Percentiles rank a stretch among this genome's conserved stretches.
phyloP scores from a whole-genome alignment of 2,797 vertebrate genomes.

The Leucoraja ocellata region DNA sequence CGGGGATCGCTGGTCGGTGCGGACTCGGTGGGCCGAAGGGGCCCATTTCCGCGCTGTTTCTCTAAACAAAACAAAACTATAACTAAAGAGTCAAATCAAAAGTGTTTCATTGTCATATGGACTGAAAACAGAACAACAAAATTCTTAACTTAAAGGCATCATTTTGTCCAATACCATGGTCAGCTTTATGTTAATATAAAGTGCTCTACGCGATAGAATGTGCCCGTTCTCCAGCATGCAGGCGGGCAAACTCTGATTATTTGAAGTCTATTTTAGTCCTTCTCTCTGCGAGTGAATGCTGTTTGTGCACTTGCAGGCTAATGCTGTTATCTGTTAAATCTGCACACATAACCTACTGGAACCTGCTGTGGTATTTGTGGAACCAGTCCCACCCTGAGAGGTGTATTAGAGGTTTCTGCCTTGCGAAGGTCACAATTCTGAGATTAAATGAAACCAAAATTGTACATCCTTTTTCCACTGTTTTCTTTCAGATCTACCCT shows the following conservation, averaged over 20 bases:
- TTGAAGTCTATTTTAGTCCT: slow-evolving; percentile 27
- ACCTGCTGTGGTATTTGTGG: slow-evolving; percentile 29
- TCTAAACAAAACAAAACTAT: too few relatives aligned
- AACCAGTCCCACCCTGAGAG: background rate
- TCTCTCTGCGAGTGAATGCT: slow-evolving; percentile 4
- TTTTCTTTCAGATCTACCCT: background rate
- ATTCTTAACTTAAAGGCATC: background rate
- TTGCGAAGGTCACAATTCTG: slow-evolving; percentile 15
- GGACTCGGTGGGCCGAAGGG: too few relatives aligned
- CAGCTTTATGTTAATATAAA: background rate
- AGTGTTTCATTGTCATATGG: too few relatives aligned
- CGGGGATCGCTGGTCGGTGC: too few relatives aligned
- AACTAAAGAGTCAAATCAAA: too few relatives aligned
- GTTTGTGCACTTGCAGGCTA: background rate
- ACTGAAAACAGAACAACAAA: too few relatives aligned
- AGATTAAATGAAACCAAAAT: slow-evolving; percentile 19
- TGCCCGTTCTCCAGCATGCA: background rate
- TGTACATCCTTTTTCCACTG: slow-evolving; percentile 25
- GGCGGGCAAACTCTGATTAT: background rate
- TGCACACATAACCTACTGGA: background rate
- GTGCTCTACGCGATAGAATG: background rate
- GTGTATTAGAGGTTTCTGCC: background rate
- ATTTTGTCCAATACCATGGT: background rate
- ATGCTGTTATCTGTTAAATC: background rate
- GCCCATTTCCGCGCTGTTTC: too few relatives aligned